Evolutionary conservation across 2,888 invertebrate genomes (phyloP).

Genomic region (Strigamia crassipes): DNA sequence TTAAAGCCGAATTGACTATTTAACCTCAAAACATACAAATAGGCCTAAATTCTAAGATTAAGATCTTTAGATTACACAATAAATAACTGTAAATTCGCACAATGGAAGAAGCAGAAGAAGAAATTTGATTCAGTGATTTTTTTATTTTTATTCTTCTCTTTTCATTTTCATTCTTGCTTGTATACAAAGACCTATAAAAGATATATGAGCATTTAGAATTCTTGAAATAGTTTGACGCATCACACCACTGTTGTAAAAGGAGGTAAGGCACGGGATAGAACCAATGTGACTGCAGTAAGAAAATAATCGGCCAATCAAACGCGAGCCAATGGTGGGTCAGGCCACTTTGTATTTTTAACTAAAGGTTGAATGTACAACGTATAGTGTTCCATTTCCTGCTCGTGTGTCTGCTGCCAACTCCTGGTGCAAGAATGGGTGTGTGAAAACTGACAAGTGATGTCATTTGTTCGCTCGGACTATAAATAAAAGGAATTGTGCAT

Average conservation of each 20-base stretch:
- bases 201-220: not conserved
- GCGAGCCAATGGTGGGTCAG: constrained; percentile 13
- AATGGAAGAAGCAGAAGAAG: not conserved
- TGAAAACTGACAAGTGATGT: not conserved
- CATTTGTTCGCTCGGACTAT: not conserved
- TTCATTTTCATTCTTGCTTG: not conserved
- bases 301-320: constrained; percentile 19
- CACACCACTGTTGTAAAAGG: constrained; percentile 18
- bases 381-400: constrained; percentile 19
- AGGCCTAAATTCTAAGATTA: not conserved
- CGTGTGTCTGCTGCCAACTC: not conserved
- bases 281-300: not conserved
- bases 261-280: not conserved
- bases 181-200: constrained; percentile 4
- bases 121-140: not conserved
- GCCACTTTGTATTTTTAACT: constrained; percentile 19
- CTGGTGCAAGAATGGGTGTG: constrained; percentile 22
- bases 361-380: constrained; percentile 3
- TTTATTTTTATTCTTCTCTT: not conserved
- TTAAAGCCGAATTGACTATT: not conserved
- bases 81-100: too few relatives aligned
- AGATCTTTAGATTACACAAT: not conserved
- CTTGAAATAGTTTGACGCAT: constrained; percentile 18
- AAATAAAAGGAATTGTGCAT: not conserved
- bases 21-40: not conserved